A percentile compares a stretch with the other conserved stretches of the same genome.
Conservation (phyloP, 2,113 vertebrate species). For the Megalops atlanticus region DNA sequence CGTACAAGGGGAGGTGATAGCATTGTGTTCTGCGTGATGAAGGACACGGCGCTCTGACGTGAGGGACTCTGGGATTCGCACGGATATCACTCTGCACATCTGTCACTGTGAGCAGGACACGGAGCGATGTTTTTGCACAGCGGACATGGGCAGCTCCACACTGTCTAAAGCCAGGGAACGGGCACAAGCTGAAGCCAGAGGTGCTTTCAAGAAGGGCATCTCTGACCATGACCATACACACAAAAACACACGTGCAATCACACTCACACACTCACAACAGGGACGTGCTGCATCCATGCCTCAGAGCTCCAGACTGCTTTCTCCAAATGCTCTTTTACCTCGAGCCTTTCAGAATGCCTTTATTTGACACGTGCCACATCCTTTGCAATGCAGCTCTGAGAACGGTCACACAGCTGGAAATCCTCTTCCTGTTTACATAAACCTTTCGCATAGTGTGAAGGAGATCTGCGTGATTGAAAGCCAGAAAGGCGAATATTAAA, state of each 20-base stretch:
- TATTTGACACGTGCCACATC: not conserved
- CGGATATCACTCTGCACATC: not conserved
- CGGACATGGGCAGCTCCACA: not conserved
- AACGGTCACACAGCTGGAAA: too few species aligned
- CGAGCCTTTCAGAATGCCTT: not conserved
- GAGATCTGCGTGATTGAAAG: not conserved
- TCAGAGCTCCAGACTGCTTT: not conserved
- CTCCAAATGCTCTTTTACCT: not conserved
- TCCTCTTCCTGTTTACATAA: too few species aligned
- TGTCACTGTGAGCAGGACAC: not conserved
- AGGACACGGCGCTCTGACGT: not conserved
- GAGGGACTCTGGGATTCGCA: not conserved
- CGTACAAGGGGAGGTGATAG: slow-evolving; percentile 17
- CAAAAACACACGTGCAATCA: too few species aligned
- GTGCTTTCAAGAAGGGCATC: not conserved
- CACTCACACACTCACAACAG: not conserved
- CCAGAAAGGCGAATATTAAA: not conserved
- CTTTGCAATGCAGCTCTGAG: not conserved
- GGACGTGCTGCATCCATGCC: not conserved
- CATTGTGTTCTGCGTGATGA: not conserved
- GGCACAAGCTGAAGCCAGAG: not conserved
- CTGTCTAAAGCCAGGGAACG: not conserved
- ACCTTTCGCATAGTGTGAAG: too few species aligned
- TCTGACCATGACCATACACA: too few species aligned
- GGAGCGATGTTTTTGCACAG: too few species aligned